Percentiles rank a stretch among this genome's conserved stretches.
phyloP scores from a whole-genome alignment of 2,113 vertebrate genomes.

The Ramphastos sulfuratus region DNA sequence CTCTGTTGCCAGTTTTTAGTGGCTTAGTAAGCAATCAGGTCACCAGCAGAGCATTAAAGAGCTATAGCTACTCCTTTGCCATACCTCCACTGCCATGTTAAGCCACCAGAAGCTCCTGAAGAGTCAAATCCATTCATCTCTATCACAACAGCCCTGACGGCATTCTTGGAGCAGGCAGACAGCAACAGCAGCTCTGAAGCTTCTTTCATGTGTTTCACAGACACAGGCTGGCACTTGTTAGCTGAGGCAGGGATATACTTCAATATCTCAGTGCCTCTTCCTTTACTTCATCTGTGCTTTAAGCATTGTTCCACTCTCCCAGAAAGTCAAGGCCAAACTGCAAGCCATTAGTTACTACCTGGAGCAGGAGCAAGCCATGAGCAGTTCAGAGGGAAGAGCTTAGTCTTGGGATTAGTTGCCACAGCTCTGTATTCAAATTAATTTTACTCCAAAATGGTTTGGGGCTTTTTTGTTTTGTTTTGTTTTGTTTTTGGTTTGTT shows the following conservation, averaged over 20 bases:
- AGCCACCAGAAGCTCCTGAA: constrained; percentile 2
- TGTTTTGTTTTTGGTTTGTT: too few relatives aligned
- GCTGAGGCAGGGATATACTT: background rate
- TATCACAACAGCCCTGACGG: background rate
- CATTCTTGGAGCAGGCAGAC: background rate
- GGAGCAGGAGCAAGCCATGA: background rate
- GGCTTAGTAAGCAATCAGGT: background rate
- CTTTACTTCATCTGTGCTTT: background rate
- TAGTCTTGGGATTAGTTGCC: background rate
- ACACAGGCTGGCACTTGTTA: constrained; percentile 10
- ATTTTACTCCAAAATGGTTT: background rate
- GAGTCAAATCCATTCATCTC: background rate
- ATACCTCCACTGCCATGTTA: background rate
- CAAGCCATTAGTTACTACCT: background rate
- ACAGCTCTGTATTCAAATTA: background rate
- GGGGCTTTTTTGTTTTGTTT: accelerated
- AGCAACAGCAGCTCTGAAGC: constrained; percentile 23
- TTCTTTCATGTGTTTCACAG: background rate
- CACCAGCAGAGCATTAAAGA: background rate
- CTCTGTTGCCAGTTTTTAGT: background rate
- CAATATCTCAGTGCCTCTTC: constrained; percentile 17
- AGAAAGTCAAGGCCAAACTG: constrained; percentile 16
- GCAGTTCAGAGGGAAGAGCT: background rate
- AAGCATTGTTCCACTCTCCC: background rate
- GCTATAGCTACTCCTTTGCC: background rate